These are phyloP conservation scores for Gymnothorax javanicus DNA, from an alignment of 2,797 vertebrate genomes.

Conservation along the genomic window DNA sequence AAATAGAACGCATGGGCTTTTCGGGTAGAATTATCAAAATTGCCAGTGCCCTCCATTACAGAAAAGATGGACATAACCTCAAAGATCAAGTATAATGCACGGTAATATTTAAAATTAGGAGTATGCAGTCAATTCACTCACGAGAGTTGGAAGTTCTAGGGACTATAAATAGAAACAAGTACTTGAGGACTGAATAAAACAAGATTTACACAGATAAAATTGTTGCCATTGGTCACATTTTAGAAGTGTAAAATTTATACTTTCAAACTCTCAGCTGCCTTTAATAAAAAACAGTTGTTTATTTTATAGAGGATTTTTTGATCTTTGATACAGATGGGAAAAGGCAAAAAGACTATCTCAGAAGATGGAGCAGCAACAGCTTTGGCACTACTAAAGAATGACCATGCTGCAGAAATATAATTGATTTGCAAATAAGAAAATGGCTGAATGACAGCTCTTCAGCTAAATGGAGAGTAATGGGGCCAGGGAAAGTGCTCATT, in stretches of 20 bases:
- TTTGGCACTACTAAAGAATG: background rate
- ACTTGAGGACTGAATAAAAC: background rate
- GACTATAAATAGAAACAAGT: background rate
- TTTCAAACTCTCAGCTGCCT: background rate
- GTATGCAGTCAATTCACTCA: background rate
- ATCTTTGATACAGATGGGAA: background rate
- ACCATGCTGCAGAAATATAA: background rate
- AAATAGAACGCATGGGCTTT: background rate
- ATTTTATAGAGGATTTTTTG: too few species aligned
- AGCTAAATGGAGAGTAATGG: slow-evolving; percentile 17
- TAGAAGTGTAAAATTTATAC: background rate
- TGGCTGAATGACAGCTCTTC: slow-evolving; percentile 11
- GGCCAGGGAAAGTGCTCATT: background rate
- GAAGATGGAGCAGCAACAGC: background rate
- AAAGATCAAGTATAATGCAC: background rate
- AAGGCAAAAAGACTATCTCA: background rate
- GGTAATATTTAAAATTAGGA: background rate
- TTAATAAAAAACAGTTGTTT: background rate
- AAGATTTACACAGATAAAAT: background rate
- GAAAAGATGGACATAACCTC: background rate
- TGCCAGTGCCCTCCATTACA: background rate
- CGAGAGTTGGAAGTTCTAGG: too few species aligned
- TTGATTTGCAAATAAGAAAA: slow-evolving; percentile 14
- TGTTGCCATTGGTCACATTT: background rate
- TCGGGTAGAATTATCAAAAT: background rate